Percentiles rank a stretch among this genome's conserved stretches.
Evolutionary conservation across 2,113 vertebrate species (phyloP).

Genomic region (Ondatra zibethicus): DNA sequence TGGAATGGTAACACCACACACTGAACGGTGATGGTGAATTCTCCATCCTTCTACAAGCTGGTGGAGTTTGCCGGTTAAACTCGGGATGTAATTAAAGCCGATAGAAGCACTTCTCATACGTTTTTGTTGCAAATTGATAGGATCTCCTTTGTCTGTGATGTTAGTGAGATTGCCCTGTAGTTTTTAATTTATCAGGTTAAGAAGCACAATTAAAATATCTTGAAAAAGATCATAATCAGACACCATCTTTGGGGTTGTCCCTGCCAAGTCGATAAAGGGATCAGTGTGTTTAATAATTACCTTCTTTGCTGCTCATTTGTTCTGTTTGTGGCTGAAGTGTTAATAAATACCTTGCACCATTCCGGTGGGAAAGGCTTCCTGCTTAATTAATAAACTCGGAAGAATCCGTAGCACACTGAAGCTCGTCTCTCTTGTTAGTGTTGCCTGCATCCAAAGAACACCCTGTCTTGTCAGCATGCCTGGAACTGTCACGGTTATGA

Average conservation of each 20-base stretch:
- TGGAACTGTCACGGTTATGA: constrained; percentile 85
- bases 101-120: constrained; percentile 81
- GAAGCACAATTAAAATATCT: constrained; percentile 91
- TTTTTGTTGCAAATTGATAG: constrained; percentile 86
- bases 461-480: constrained; percentile 82
- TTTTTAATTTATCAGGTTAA: constrained; percentile 92
- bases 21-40: constrained; percentile 64
- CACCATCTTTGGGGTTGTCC: constrained; percentile 83
- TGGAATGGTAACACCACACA: constrained; percentile 50
- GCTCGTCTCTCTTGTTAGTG: constrained; percentile 88
- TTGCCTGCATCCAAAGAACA: constrained; percentile 85
- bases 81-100: constrained; percentile 84
- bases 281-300: constrained; percentile 86
- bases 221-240: constrained; percentile 89
- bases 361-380: constrained; percentile 86
- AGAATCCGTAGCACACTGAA: constrained; percentile 86
- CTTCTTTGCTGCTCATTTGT: constrained; percentile 86
- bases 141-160: constrained; percentile 88
- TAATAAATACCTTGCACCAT: constrained; percentile 88
- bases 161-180: constrained; percentile 84
- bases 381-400: constrained; percentile 90
- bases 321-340: constrained; percentile 86
- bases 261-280: constrained; percentile 87
- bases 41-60: constrained; percentile 72
- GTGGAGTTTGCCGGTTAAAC: constrained; percentile 81